Percentiles rank a stretch among this genome's conserved stretches.
Evolutionary conservation across 2,797 vertebrate genomes (phyloP).

Genomic region (Tenualosa thibaudeaui): DNA sequence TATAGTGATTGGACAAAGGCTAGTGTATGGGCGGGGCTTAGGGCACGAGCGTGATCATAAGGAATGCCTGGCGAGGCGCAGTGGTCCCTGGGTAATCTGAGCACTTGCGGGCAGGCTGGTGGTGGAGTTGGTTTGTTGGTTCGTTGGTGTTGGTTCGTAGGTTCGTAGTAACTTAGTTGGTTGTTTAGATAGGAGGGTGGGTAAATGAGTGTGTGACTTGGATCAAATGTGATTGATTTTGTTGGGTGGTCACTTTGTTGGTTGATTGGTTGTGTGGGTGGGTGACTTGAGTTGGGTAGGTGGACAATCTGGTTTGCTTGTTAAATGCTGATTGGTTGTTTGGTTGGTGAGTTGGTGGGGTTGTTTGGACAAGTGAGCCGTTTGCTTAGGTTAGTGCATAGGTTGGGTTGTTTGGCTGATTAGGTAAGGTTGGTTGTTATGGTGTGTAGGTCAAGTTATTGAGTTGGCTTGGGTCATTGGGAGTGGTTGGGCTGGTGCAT

Average conservation of each 20-base stretch:
- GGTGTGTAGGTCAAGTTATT: background rate
- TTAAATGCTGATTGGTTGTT: background rate
- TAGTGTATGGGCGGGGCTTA: background rate
- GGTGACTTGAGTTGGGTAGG: background rate
- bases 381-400: background rate
- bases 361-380: background rate
- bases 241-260: background rate
- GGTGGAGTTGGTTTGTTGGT: conserved; percentile 46
- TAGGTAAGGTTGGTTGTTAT: too few relatives aligned
- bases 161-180: too few relatives aligned
- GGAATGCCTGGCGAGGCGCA: conserved; percentile 56
- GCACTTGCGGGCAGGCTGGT: conserved; percentile 31
- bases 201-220: conserved; percentile 28
- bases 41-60: conserved; percentile 29
- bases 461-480: background rate
- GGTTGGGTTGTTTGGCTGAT: background rate
- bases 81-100: conserved; percentile 53
- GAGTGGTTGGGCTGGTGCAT: background rate
- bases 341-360: background rate
- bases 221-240: background rate
- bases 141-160: too few relatives aligned
- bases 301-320: too few relatives aligned
- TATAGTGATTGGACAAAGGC: conserved; percentile 42
- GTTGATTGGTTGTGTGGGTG: background rate
- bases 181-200: too few relatives aligned